These are phyloP conservation scores for Heterodera schachtii DNA, from an alignment of 1,140 invertebrate genomes.

Conservation along the genomic window DNA sequence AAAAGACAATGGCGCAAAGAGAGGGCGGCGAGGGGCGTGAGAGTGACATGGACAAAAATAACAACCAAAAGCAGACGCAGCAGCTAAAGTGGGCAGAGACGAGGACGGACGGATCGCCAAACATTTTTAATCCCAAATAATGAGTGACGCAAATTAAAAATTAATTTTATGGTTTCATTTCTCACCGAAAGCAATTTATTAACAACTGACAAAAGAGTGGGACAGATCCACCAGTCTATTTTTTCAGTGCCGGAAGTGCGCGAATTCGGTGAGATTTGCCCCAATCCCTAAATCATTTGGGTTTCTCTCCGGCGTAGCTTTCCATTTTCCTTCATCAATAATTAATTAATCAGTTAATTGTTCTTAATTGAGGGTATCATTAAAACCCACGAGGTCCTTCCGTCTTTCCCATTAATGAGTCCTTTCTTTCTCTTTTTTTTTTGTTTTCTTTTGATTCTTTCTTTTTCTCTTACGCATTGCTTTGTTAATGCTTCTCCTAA, in stretches of 20 bases:
- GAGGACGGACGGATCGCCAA: background rate
- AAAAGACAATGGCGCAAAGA: background rate
- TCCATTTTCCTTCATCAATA: background rate
- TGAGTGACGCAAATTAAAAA: background rate
- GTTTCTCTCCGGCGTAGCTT: background rate
- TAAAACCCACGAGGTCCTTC: constrained; percentile 1
- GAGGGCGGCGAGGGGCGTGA: background rate
- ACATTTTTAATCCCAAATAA: background rate
- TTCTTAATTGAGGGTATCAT: background rate
- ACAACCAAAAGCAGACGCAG: background rate
- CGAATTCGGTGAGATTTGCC: background rate
- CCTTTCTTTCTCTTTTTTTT: background rate
- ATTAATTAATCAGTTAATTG: background rate
- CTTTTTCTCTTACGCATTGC: background rate
- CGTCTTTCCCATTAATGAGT: background rate
- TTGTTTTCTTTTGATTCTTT: background rate
- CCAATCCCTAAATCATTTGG: constrained; percentile 3
- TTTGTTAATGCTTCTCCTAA: background rate
- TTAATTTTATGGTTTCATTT: background rate
- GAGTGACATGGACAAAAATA: constrained; percentile 5
- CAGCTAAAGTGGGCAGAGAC: background rate
- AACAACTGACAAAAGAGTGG: background rate
- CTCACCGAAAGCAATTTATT: background rate
- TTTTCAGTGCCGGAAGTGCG: background rate
- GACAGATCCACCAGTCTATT: background rate